phyloP scores from a whole-genome alignment of 2,888 invertebrate species.

The Rhagonycha fulva region DNA sequence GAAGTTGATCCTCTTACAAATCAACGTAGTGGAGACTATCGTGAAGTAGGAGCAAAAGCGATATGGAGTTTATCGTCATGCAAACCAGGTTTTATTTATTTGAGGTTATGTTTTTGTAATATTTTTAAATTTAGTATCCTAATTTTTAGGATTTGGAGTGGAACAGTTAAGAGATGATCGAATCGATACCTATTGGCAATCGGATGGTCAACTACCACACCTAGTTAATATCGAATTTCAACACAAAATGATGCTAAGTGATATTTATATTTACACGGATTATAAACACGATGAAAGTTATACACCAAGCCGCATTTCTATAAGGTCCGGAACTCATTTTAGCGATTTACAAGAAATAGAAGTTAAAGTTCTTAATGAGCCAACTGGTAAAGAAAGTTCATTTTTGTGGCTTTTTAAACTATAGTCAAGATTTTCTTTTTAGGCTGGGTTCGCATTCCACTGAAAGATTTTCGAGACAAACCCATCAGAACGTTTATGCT shows the following conservation, averaged over 20 bases:
- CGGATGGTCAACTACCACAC: conserved; percentile 98
- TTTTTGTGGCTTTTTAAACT: background rate
- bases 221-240: conserved; percentile 96
- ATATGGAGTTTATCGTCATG: conserved; percentile 99
- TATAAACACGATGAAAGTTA: conserved; percentile 99
- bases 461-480: conserved; percentile 84
- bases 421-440: conserved; percentile 23
- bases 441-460: conserved; percentile 95
- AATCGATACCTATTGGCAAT: conserved; percentile 99
- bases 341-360: conserved; percentile 96
- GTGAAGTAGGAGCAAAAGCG: conserved; percentile 58
- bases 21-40: conserved; percentile 50
- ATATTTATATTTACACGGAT: conserved; percentile 96
- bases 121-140: background rate
- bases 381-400: conserved; percentile 64
- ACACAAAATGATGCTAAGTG: conserved; percentile 90
- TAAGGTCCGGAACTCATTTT: conserved; percentile 93
- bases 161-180: conserved; percentile 94
- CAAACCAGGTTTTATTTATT: conserved; percentile 82
- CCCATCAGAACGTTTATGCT: conserved; percentile 95
- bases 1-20: conserved; percentile 63
- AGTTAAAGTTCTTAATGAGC: conserved; percentile 90
- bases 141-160: conserved; percentile 86
- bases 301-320: conserved; percentile 93
- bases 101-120: conserved; percentile 15